These are phyloP conservation scores for Drosophila lowei DNA, from an alignment of 1,140 invertebrate species.

Conservation along the genomic window DNA sequence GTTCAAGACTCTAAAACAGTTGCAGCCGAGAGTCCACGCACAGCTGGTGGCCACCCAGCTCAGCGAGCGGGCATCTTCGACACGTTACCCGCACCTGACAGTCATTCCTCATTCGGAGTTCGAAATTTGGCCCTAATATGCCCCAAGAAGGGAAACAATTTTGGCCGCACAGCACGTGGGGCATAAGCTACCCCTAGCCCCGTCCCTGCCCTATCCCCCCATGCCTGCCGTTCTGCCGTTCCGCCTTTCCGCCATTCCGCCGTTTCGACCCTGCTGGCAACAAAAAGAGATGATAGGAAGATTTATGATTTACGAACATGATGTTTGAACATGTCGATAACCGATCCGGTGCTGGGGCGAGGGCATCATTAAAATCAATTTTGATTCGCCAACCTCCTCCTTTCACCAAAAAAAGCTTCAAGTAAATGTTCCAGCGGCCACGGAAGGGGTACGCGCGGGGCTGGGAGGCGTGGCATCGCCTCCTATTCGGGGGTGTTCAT, in stretches of 20 bases:
- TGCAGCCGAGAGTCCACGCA: slow-evolving; percentile 40
- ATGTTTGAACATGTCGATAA: slow-evolving; percentile 51
- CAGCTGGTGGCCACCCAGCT: slow-evolving; percentile 17
- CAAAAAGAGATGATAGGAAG: slow-evolving; percentile 61
- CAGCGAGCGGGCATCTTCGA: slow-evolving; percentile 35
- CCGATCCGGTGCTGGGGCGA: slow-evolving; percentile 22
- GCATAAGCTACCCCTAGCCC: slow-evolving; percentile 22
- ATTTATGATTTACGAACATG: slow-evolving; percentile 73
- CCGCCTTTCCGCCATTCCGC: too few species aligned
- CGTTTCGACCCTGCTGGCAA: slow-evolving; percentile 11
- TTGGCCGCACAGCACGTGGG: slow-evolving; percentile 49
- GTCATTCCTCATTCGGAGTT: slow-evolving; percentile 40
- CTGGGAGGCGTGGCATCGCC: slow-evolving; percentile 15
- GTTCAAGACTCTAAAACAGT: slow-evolving; percentile 35
- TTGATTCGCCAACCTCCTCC: slow-evolving; percentile 44
- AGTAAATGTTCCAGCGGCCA: slow-evolving; percentile 27
- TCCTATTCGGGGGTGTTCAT: slow-evolving; percentile 47
- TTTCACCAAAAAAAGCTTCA: slow-evolving; percentile 30
- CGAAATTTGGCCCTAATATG: slow-evolving; percentile 36
- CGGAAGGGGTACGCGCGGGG: too few species aligned
- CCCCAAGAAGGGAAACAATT: slow-evolving; percentile 30
- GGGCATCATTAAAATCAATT: slow-evolving; percentile 73
- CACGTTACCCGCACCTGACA: slow-evolving; percentile 25
- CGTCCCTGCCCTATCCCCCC: background rate
- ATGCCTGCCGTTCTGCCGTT: too few species aligned